Conservation (phyloP, 2,888 invertebrate genomes). For the Cataglyphis cursor region DNA sequence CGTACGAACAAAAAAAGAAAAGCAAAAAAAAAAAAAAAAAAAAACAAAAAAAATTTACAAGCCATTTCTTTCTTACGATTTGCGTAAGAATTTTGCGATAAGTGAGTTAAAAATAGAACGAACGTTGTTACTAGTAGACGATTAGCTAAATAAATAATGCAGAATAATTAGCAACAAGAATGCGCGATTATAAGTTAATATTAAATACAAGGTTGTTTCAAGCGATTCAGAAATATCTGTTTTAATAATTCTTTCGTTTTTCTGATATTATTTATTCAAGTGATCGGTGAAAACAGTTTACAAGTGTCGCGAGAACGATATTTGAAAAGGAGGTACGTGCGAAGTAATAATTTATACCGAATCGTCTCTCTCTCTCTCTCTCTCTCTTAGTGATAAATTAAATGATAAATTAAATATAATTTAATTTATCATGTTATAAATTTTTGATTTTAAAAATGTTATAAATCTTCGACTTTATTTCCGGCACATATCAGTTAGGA, state of each 20-base stretch:
- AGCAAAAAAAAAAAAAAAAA: background rate
- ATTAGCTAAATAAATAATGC: background rate
- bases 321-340: conserved; percentile 23
- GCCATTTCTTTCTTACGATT: background rate
- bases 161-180: background rate
- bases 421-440: too few relatives aligned
- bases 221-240: background rate
- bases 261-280: conserved; percentile 28
- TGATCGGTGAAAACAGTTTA: conserved; percentile 31
- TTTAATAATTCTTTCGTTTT: background rate
- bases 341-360: conserved; percentile 6
- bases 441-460: too few relatives aligned
- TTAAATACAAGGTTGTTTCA: background rate
- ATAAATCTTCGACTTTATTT: too few relatives aligned
- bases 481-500: too few relatives aligned
- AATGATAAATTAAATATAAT: too few relatives aligned
- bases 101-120: background rate
- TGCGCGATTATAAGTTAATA: background rate
- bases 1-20: background rate
- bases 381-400: too few relatives aligned
- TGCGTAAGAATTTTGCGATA: background rate
- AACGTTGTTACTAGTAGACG: background rate
- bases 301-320: conserved; percentile 24
- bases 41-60: background rate
- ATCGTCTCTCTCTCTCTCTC: too few relatives aligned